Evolutionary conservation across 2,888 invertebrate genomes (phyloP).

Genomic region (Drosophila hawaiiensis): DNA sequence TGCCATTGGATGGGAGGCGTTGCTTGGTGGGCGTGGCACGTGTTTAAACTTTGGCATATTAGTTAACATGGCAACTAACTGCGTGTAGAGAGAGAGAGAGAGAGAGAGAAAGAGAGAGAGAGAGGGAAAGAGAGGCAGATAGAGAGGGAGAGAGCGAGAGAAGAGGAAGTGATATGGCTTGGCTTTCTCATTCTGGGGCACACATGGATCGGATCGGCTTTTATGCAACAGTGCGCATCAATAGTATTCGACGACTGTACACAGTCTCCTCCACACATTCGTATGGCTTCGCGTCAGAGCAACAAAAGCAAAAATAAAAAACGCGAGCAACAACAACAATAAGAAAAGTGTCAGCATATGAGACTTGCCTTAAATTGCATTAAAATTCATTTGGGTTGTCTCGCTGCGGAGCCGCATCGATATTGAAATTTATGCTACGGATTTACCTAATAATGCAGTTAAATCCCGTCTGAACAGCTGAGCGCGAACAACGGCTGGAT

Average conservation of each 20-base stretch:
- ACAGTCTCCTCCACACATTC: constrained; percentile 45
- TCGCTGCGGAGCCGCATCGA: constrained; percentile 53
- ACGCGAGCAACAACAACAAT: constrained; percentile 3
- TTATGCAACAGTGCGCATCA: constrained; percentile 76
- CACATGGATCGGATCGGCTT: constrained; percentile 64
- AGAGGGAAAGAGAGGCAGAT: neutral
- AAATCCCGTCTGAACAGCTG: constrained; percentile 67
- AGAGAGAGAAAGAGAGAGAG: neutral
- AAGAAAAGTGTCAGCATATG: constrained; percentile 55
- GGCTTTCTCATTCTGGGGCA: constrained; percentile 55
- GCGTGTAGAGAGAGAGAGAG: neutral
- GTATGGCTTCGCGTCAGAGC: constrained; percentile 59
- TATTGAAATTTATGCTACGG: constrained; percentile 79
- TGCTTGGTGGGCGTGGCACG: constrained; percentile 46
- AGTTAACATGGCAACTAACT: constrained; percentile 55
- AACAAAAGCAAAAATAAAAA: constrained; percentile 11
- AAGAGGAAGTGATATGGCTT: constrained; percentile 41
- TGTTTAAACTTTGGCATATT: constrained; percentile 45
- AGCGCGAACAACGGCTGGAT: neutral
- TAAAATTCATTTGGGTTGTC: constrained; percentile 76
- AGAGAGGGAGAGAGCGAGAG: neutral
- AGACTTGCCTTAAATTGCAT: constrained; percentile 71
- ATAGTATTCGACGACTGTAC: constrained; percentile 58
- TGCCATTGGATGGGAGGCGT: constrained; percentile 39
- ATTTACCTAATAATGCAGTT: constrained; percentile 79